Conservation (phyloP, 30 jellyfish, hydroid and myxozoan genomes). For the Cassiopea xamachana region DNA sequence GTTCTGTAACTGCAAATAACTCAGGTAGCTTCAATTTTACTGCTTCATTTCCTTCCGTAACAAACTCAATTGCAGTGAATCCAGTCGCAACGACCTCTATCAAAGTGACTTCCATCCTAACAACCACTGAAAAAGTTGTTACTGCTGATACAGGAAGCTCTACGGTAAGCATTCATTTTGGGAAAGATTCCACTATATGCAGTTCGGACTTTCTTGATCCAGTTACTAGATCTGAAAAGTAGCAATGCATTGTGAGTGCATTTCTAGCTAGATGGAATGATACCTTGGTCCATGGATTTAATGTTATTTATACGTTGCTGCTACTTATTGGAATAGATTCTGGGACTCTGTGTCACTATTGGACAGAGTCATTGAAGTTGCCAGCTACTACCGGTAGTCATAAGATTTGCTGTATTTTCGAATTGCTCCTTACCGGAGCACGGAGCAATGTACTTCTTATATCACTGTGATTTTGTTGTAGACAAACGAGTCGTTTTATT, state of each 20-base stretch:
- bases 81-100: background rate
- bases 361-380: too few species aligned
- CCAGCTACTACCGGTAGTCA: too few species aligned
- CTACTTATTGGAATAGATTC: too few species aligned
- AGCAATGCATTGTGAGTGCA: background rate
- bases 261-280: too few species aligned
- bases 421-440: too few species aligned
- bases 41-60: background rate
- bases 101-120: background rate
- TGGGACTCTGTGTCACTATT: too few species aligned
- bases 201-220: background rate
- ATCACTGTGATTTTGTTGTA: too few species aligned
- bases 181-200: background rate
- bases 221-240: background rate
- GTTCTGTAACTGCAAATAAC: slow-evolving; percentile 16
- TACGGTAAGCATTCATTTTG: background rate
- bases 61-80: background rate
- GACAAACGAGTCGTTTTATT: too few species aligned
- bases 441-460: too few species aligned
- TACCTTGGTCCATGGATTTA: too few species aligned
- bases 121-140: background rate
- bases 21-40: background rate
- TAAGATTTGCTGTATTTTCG: too few species aligned
- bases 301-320: too few species aligned
- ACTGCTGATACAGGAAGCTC: background rate